Evolutionary conservation across 2,888 invertebrate species (phyloP).

Genomic region (Drosophila ustulata): DNA sequence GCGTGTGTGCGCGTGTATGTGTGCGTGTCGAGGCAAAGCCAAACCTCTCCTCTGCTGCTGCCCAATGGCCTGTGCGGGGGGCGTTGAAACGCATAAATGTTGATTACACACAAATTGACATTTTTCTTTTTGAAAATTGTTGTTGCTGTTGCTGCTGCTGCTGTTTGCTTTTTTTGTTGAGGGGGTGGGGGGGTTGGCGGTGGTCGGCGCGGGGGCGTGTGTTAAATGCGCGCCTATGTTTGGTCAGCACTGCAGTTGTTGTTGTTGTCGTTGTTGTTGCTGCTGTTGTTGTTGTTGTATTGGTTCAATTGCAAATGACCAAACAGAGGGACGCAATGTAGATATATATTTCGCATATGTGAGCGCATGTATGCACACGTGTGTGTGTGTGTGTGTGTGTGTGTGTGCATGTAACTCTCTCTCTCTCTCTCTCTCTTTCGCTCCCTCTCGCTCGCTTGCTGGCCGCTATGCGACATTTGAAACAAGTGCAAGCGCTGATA

Average conservation of each 20-base stretch:
- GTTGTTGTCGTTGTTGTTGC: conserved; percentile 14
- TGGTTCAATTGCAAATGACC: conserved; percentile 68
- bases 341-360: conserved; percentile 45
- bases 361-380: conserved; percentile 2
- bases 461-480: conserved; percentile 34
- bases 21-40: conserved; percentile 40
- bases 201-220: conserved; percentile 51
- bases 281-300: conserved; percentile 56
- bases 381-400: not conserved
- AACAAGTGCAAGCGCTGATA: conserved; percentile 32
- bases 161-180: not conserved
- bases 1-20: conserved; percentile 22
- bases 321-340: conserved; percentile 65
- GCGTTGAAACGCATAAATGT: conserved; percentile 77
- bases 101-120: conserved; percentile 75
- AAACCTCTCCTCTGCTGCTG: conserved; percentile 58
- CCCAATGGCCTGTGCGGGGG: conserved; percentile 61
- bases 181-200: not conserved
- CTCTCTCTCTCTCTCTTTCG: not conserved
- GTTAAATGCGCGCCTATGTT: conserved; percentile 55
- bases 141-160: conserved; percentile 17
- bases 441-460: conserved; percentile 25
- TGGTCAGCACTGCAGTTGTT: conserved; percentile 48
- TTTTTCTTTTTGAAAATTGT: conserved; percentile 35
- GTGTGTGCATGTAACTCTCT: conserved; percentile 8